Percentiles rank a stretch among this genome's conserved stretches.
Conservation (phyloP, 2,113 vertebrate genomes). For the Lagopus muta region DNA sequence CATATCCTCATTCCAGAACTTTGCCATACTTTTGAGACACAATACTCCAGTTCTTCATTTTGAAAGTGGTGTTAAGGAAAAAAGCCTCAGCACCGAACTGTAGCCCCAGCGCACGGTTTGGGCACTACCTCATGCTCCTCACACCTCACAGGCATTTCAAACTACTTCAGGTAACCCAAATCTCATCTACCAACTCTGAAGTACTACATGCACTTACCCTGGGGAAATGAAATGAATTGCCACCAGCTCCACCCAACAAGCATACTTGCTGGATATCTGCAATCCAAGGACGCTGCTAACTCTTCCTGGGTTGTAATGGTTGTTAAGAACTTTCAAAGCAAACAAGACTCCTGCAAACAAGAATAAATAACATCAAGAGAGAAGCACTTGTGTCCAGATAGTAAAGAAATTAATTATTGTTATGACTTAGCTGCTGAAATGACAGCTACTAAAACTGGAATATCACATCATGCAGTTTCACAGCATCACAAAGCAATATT, state of each 20-base stretch:
- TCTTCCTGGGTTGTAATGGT: conserved; percentile 88
- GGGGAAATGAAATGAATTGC: conserved; percentile 88
- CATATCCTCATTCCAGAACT: neutral
- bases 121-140: neutral
- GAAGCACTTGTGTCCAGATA: neutral
- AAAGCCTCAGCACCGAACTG: neutral
- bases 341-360: conserved; percentile 90
- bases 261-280: conserved; percentile 83
- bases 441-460: neutral
- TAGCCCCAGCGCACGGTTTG: neutral
- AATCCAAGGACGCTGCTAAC: conserved; percentile 84
- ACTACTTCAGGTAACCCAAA: neutral
- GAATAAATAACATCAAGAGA: neutral
- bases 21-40: neutral
- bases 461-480: neutral
- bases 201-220: conserved; percentile 81
- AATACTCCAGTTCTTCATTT: neutral
- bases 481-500: neutral
- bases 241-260: conserved; percentile 93
- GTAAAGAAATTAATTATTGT: neutral
- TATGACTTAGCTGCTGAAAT: neutral
- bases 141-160: neutral
- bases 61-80: neutral
- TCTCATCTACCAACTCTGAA: neutral
- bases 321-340: conserved; percentile 93